A percentile compares a stretch with the other conserved stretches of the same genome.
Evolutionary conservation across 2,797 vertebrate genomes (phyloP).

Genomic region (Ptychadena robeensis): DNA sequence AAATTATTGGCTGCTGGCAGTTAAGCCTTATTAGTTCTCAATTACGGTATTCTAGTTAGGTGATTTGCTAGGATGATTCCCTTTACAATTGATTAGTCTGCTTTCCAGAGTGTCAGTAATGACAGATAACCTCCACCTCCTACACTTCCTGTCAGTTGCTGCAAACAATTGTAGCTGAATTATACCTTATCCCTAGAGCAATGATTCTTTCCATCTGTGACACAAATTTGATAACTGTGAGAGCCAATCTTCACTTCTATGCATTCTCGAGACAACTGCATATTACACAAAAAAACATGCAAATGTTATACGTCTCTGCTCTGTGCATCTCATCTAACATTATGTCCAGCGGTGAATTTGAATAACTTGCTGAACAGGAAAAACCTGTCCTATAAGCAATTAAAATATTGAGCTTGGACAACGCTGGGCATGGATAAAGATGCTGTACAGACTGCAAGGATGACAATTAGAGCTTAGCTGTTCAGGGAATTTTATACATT

Average conservation of each 20-base stretch:
- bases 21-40: neutral
- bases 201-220: neutral
- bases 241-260: neutral
- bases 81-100: neutral
- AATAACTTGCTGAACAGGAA: neutral
- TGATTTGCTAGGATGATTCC: neutral
- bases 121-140: constrained; percentile 8
- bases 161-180: neutral
- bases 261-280: neutral
- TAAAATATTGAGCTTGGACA: neutral
- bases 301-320: neutral
- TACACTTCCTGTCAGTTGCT: neutral
- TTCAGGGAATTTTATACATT: neutral
- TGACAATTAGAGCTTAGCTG: neutral
- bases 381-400: neutral
- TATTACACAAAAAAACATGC: neutral
- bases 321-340: neutral
- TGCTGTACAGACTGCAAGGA: neutral
- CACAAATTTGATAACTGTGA: neutral
- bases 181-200: neutral
- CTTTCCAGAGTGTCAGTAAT: neutral
- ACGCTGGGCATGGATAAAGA: neutral
- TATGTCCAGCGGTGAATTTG: neutral
- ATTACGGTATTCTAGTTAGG: neutral
- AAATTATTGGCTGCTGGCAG: neutral